Base-by-base conservation (phyloP, 2,888 invertebrate species). In the Leptinotarsa juncta region DNA sequence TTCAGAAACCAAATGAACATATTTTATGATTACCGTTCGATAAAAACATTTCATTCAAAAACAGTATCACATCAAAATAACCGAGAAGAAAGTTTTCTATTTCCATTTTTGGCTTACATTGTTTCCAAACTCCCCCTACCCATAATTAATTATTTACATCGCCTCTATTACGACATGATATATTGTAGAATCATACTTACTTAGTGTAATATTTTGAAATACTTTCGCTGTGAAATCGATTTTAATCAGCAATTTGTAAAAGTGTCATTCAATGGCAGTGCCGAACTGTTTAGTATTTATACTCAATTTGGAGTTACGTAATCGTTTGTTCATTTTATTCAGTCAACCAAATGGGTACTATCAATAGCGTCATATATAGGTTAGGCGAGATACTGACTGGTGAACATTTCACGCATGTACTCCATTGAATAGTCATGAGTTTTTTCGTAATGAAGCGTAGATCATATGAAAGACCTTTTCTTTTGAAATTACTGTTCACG, bases 241-340 rank as follows among this genome's bases (percentile, higher is more conserved):
- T 75, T 72, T 78, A 74, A 76, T 78, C 74, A 73, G 74, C 71
- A 76, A 71, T 77, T 78, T 76, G 71, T 74, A 78, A 78, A 76
- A 72, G 74, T 70, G 67, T 75, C 75, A 72, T 75, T 42, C 72
- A 65, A 72, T 72, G 65, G 57, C 75, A 57, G 70, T 72, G 51
- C 68, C 65, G 23, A 65, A 55, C 62, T 71, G 50, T 72, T 75
- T 72, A 72, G 75, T 70, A 75, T 70, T 75, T 72, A 70, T 57
- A 62, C 62, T 66, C 60, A 18, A 70, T 50, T 65, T 4, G 48
- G 15, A 42, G 70, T 72, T 68, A 68, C 72, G 15, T 65, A 72
- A 68, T 65, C 42, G 32, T 68, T 23, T 10, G 32, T 69, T 62
- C 62, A 32, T 42, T 26, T 62, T 26, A 32, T 62, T 18, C 68